Evolutionary conservation across 1,140 invertebrate genomes (phyloP), one percentile per base, ranked within the genome.

Genomic region (Dendroctonus valens): DNA sequence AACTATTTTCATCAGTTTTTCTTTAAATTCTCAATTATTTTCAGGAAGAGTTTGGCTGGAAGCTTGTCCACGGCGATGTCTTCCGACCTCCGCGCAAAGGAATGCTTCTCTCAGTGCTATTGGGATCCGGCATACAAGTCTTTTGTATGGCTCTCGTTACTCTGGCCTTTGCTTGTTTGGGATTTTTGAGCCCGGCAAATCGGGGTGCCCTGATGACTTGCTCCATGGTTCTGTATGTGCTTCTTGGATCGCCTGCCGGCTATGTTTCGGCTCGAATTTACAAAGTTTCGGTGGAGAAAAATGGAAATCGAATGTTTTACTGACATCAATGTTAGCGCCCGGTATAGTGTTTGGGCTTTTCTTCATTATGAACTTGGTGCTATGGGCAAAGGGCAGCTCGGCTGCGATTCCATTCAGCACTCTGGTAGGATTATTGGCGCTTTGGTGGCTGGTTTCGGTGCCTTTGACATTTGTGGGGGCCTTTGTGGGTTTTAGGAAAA

Each of bases 21-120:
- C 26, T 26, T 26, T 3, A 26, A 26, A 26, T 14, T 14, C 44
- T 14, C 4, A 11, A 11, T 53, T 15, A 63, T 62, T 69, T 74
- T 40, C 87, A 97, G 83, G 97, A 99, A 81, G 96, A 99, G 79
- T 99, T 98, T 83, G 97, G 97, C 15, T 99, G 97, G 97, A 99
- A 99, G 82, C 81, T 99, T 46, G 94, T 97, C 3, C 94, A 97
- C 76, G 95, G 94, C 9, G 94, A 97, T 80, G 93, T 97, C 0
- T 97, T 97, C 79, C 81, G 95, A 41, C 94, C 97, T 5, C 97
- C 97, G n/a, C 84, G 94, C 11, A 94, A 97, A 76, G 95, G 96
- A 65, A 98, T 99, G 94, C 75, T 99, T 5, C 81, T 99, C 6
- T 93, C 96, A 0, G 94, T 99, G 0, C 88, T 99, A 69, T 85